Evolutionary conservation across 2,888 invertebrate genomes (phyloP).

Genomic region (Eupelmus urozonus): DNA sequence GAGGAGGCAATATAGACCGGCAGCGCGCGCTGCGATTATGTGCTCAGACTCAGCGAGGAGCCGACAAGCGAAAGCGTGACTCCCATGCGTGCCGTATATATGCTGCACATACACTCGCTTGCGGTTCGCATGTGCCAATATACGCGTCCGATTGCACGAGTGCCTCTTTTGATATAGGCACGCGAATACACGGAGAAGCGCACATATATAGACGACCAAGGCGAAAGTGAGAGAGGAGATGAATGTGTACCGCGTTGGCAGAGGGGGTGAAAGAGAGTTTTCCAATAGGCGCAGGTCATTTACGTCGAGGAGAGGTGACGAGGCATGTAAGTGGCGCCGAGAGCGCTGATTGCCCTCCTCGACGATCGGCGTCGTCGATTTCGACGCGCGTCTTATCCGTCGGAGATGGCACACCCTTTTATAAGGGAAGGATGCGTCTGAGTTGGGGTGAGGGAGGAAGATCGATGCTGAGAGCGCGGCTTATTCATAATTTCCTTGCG

Average conservation of each 20-base stretch:
- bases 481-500: slow-evolving; percentile 1
- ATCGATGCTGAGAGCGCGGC: neutral
- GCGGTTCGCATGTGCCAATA: too few species aligned
- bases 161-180: too few species aligned
- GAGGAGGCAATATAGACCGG: too few species aligned
- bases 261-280: neutral
- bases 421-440: too few species aligned
- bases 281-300: slow-evolving; percentile 1
- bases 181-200: too few species aligned
- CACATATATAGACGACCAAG: neutral
- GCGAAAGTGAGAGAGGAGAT: neutral
- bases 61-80: neutral
- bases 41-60: neutral
- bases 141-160: neutral
- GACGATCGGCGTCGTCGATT: neutral
- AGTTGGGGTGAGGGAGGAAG: neutral
- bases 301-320: neutral
- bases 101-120: too few species aligned
- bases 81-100: too few species aligned
- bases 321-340: neutral
- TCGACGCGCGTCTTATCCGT: neutral
- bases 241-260: too few species aligned
- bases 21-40: neutral
- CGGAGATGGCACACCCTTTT: neutral
- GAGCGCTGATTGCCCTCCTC: neutral